phyloP scores from a whole-genome alignment of 2,113 vertebrate species.

The Arothron firmamentum region DNA sequence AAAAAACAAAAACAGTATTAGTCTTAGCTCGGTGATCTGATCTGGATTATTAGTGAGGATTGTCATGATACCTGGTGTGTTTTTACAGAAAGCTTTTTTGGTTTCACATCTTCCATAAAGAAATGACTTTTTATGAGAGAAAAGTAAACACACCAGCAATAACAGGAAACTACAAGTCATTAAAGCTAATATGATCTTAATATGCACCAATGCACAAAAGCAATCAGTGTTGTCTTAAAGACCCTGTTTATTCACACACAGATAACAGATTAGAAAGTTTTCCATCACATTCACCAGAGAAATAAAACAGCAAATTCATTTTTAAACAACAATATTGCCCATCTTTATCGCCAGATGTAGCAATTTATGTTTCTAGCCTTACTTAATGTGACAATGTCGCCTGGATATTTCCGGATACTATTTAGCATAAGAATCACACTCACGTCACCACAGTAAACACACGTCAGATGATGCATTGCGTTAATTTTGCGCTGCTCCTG shows the following conservation, averaged over 20 bases:
- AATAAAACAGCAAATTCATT: conserved; percentile 23
- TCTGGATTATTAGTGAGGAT: too few relatives aligned
- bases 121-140: not conserved
- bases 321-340: conserved; percentile 1
- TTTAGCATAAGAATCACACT: conserved; percentile 9
- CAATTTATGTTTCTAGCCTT: not conserved
- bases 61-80: too few relatives aligned
- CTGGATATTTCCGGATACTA: too few relatives aligned
- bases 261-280: not conserved
- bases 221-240: not conserved
- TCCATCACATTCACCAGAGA: not conserved
- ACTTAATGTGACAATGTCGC: too few relatives aligned
- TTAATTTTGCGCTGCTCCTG: conserved; percentile 45
- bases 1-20: too few relatives aligned
- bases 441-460: conserved; percentile 22
- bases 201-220: not conserved
- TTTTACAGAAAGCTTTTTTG: too few relatives aligned
- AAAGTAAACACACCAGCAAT: not conserved
- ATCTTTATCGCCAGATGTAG: conserved; percentile 1
- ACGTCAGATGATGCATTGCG: conserved; percentile 52
- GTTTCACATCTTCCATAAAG: too few relatives aligned
- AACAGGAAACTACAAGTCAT: not conserved
- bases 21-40: too few relatives aligned
- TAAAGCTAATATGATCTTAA: not conserved
- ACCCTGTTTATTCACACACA: not conserved